Base-by-base conservation (phyloP, 2,797 vertebrate genomes). In the Neosilurus hyrtlii region DNA sequence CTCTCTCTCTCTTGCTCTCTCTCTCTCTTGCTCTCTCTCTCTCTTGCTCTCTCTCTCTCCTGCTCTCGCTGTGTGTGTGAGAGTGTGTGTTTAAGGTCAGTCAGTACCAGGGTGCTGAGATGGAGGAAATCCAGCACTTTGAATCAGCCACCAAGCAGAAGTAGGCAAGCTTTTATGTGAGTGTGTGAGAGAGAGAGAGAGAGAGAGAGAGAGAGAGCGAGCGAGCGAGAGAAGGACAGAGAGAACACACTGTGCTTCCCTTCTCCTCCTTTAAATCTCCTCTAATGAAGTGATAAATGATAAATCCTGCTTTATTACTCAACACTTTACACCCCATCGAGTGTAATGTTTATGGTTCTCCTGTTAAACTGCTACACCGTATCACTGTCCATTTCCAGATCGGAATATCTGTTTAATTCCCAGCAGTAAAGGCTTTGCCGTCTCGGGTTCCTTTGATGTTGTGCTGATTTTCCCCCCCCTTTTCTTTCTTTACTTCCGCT, bases 71-170 rank as follows among this genome's bases (percentile, higher is more conserved):
- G n/a, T n/a, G n/a, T n/a, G n/a, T 2, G 16, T 20, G 65, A 7
- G 15, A 3, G 26, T 67, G 35, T 68, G 35, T 68, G n/a, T 68
- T 57, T 37, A 35, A 70, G 57, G 78, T 35, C 66, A 73, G 65
- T 61, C 30, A 63, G 89, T 86, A 83, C 79, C 84, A 87, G 84
- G 66, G 79, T 85, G 66, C 22, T 74, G 79, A 74, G 62, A 86
- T 56, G 74, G 83, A 84, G 88, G 83, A 79, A 83, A 85, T 86
- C 30, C 82, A 79, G 74, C 75, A 83, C 72, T 86, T 61, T 74
- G 37, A 88, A 86, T 85, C 71, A 80, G 4, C 49, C 84, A 83
- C 61, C 70, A 70, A 65, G 74, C 79, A 85, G 82, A 79, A 1
- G 56, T 37, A n/a, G 30, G 12, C 18, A 1, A 49, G 22, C 73